These are phyloP conservation scores for Pyrrhia umbra DNA, from an alignment of 2,888 invertebrate species.

Conservation along the genomic window DNA sequence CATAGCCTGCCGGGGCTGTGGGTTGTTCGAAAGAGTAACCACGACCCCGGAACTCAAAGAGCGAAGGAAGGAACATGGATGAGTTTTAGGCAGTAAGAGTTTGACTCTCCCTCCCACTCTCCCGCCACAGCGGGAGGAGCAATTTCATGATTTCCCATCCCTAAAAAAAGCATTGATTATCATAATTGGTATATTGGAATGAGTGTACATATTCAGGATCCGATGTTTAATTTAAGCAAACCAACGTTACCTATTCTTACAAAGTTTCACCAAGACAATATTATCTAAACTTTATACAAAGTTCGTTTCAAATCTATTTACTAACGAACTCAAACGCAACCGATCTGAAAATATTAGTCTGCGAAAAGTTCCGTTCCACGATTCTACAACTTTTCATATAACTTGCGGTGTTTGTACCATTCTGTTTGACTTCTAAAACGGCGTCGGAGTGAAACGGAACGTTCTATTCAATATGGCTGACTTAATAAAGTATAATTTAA, in stretches of 20 bases:
- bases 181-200: too few species aligned
- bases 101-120: too few species aligned
- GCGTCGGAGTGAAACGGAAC: slow-evolving; percentile 64
- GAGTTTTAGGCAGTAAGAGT: too few species aligned
- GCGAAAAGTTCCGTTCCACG: slow-evolving; percentile 62
- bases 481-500: slow-evolving; percentile 62
- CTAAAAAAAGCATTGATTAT: too few species aligned
- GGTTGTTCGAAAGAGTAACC: too few species aligned
- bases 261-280: slow-evolving; percentile 9
- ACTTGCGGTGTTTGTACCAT: slow-evolving; percentile 67
- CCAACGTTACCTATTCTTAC: background rate
- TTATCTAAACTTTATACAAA: slow-evolving; percentile 12
- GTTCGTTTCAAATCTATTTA: slow-evolving; percentile 62
- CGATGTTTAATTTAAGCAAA: too few species aligned
- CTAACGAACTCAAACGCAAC: slow-evolving; percentile 66
- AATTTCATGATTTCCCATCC: too few species aligned
- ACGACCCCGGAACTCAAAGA: too few species aligned
- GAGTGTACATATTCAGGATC: too few species aligned
- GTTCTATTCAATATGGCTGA: slow-evolving; percentile 67
- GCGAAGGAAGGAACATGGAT: too few species aligned
- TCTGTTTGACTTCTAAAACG: slow-evolving; percentile 67
- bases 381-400: slow-evolving; percentile 63
- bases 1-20: too few species aligned
- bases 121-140: too few species aligned
- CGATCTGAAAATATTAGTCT: slow-evolving; percentile 70